phyloP scores from a whole-genome alignment of 1,140 invertebrate genomes.

The Potamilus streckersoni region DNA sequence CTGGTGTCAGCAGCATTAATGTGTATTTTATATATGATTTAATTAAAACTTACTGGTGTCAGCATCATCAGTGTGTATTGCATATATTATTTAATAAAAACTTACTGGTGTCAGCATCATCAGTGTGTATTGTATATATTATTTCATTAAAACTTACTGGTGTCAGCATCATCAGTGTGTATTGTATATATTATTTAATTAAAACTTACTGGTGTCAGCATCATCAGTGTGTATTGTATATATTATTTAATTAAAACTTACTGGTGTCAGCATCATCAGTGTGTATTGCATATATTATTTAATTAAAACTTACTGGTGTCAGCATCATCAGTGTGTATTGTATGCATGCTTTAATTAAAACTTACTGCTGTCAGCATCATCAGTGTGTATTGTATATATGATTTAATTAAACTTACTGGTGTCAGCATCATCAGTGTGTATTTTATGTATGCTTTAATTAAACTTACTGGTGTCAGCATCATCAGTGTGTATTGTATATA shows the following conservation, averaged over 20 bases:
- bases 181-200: slow-evolving; percentile 48
- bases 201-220: slow-evolving; percentile 71
- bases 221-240: slow-evolving; percentile 77
- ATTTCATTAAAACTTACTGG: slow-evolving; percentile 37
- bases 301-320: slow-evolving; percentile 55
- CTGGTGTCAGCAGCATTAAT: slow-evolving; percentile 77
- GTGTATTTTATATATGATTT: slow-evolving; percentile 72
- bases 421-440: slow-evolving; percentile 84
- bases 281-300: slow-evolving; percentile 74
- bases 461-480: slow-evolving; percentile 72
- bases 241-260: slow-evolving; percentile 14
- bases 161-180: slow-evolving; percentile 82
- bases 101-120: slow-evolving; percentile 74
- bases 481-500: slow-evolving; percentile 77
- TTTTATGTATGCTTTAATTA: too few species aligned
- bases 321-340: slow-evolving; percentile 82
- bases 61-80: slow-evolving; percentile 82
- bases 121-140: slow-evolving; percentile 74
- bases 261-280: slow-evolving; percentile 77
- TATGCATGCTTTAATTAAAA: too few species aligned
- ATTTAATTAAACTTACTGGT: slow-evolving; percentile 37
- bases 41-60: slow-evolving; percentile 55
- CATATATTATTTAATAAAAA: too few species aligned
- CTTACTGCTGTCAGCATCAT: slow-evolving; percentile 74
- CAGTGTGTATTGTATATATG: slow-evolving; percentile 75